Evolutionary conservation across 2,113 vertebrate genomes (phyloP).

Genomic region (Phalacrocorax carbo): DNA sequence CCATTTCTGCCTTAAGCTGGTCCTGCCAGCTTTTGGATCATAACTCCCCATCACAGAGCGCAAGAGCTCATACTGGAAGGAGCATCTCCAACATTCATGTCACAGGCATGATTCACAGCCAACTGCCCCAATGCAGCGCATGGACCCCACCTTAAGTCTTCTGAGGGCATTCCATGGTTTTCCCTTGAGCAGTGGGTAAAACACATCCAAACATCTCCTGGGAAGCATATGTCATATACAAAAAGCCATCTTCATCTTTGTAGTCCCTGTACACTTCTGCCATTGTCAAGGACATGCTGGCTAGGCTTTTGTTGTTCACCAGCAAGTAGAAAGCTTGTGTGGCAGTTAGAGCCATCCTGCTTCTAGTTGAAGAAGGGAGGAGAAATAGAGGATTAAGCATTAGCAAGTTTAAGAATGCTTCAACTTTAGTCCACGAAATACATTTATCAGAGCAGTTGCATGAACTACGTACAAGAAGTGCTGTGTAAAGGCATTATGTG

Average conservation of each 20-base stretch:
- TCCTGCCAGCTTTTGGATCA: conserved; percentile 58
- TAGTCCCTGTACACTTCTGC: conserved; percentile 89
- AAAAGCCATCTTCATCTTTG: conserved; percentile 91
- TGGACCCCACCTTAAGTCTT: not conserved
- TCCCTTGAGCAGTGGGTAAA: not conserved
- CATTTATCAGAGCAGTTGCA: not conserved
- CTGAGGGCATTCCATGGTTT: not conserved
- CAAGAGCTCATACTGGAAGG: conserved; percentile 1
- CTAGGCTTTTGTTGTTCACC: conserved; percentile 82
- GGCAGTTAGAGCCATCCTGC: conserved; percentile 85
- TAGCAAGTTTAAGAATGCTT: not conserved
- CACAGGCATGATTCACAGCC: not conserved
- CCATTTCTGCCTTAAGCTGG: conserved; percentile 30
- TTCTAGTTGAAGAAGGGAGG: conserved; percentile 64
- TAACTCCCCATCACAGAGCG: conserved; percentile 16
- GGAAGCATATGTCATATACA: conserved; percentile 93
- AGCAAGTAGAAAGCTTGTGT: conserved; percentile 90
- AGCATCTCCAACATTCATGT: conserved; percentile 11
- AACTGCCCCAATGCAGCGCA: not conserved
- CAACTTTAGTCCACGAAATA: not conserved
- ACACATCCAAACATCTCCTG: conserved; percentile 89
- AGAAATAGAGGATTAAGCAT: not conserved
- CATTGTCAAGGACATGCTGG: conserved; percentile 89
- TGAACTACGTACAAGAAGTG: not conserved
- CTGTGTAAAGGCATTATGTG: not conserved